A percentile compares a stretch with the other conserved stretches of the same genome.
Evolutionary conservation across 2,113 vertebrate genomes (phyloP).

Genomic region (Seriola rivoliana): DNA sequence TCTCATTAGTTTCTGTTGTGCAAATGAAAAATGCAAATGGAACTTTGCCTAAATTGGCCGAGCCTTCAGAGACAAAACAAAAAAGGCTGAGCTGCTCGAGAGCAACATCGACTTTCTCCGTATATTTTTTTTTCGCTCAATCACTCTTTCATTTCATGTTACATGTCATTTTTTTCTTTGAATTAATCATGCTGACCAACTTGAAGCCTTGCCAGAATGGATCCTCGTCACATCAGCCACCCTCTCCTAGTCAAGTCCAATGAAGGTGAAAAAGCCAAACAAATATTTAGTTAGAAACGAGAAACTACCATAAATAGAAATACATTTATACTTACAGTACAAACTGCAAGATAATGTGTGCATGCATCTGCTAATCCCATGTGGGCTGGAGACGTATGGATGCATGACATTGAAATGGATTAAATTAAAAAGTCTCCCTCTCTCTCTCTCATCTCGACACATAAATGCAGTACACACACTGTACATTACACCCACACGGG

Average conservation of each 20-base stretch:
- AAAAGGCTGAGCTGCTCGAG: neutral
- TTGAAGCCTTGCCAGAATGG: neutral
- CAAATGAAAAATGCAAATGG: neutral
- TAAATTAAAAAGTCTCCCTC: slow-evolving; percentile 16
- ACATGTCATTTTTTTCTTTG: slow-evolving; percentile 3
- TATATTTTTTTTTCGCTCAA: neutral
- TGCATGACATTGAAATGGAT: slow-evolving; percentile 40
- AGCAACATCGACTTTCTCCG: neutral
- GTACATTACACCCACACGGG: slow-evolving; percentile 41
- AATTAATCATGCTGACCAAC: neutral
- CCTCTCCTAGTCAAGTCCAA: neutral
- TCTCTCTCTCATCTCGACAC: neutral
- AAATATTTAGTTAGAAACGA: slow-evolving; percentile 16
- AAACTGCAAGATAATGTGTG: neutral
- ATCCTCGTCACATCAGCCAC: neutral
- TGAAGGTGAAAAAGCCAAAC: slow-evolving; percentile 23
- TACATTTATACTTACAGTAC: neutral
- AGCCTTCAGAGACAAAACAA: neutral
- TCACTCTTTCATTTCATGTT: neutral
- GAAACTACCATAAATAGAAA: slow-evolving; percentile 3
- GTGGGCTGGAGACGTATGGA: slow-evolving; percentile 16
- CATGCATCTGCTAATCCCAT: slow-evolving; percentile 15
- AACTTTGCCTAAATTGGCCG: neutral
- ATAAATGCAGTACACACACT: slow-evolving; percentile 18
- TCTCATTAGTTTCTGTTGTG: neutral